Evolutionary conservation across 2,888 invertebrate genomes (phyloP).

Genomic region (Caenorhabditis sp.): DNA sequence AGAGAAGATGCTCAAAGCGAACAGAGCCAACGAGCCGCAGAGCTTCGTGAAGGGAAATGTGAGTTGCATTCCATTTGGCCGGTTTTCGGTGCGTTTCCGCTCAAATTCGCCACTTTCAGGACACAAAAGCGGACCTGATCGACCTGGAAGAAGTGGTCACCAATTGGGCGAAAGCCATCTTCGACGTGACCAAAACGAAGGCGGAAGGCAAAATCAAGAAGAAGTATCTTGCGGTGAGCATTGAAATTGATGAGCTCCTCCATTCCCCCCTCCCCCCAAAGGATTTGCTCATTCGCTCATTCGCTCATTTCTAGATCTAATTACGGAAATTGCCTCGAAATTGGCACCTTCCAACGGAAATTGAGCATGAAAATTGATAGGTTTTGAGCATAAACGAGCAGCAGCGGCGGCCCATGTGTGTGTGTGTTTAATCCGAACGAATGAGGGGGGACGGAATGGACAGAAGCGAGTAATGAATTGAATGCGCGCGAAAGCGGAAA

Average conservation of each 20-base stretch:
- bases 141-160: constrained; percentile 77
- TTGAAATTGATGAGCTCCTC: no score
- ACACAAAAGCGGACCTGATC: constrained; percentile 59
- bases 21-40: constrained; percentile 61
- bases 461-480: constrained; percentile 33
- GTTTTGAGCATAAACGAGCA: constrained; percentile 4
- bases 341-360: constrained; percentile 49
- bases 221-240: constrained; percentile 65
- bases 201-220: constrained; percentile 74
- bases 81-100: background rate
- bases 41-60: constrained; percentile 61
- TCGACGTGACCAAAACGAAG: constrained; percentile 78
- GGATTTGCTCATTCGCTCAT: no score
- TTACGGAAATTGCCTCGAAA: constrained; percentile 36
- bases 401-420: constrained; percentile 39
- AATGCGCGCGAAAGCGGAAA: constrained; percentile 1
- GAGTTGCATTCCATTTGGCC: no score
- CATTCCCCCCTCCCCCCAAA: background rate
- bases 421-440: constrained; percentile 53
- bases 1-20: constrained; percentile 61
- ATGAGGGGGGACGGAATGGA: constrained; percentile 8
- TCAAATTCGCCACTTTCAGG: constrained; percentile 45
- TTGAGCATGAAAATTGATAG: constrained; percentile 57
- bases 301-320: constrained; percentile 27
- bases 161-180: constrained; percentile 80